Percentiles rank a stretch among this genome's conserved stretches.
Evolutionary conservation across 2,113 vertebrate species (phyloP).

Genomic region (Brachionichthys hirsutus): DNA sequence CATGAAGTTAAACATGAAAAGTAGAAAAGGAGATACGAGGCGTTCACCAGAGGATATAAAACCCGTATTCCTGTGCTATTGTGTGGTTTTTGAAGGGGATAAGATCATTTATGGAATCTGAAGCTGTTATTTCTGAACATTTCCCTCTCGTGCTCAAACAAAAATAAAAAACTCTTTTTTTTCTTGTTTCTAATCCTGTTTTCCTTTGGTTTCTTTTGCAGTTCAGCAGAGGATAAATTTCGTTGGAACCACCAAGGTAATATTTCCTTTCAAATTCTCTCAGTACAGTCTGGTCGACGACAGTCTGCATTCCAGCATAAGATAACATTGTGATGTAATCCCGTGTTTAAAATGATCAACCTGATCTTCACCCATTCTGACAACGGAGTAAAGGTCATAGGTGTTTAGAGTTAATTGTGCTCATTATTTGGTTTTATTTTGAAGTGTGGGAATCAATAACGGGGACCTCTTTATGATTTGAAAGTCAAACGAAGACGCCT

Average conservation of each 20-base stretch:
- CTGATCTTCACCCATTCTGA: neutral
- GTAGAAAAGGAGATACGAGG: neutral
- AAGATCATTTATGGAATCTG: too few relatives aligned
- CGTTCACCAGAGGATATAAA: neutral
- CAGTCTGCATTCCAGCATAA: too few relatives aligned
- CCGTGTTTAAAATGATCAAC: neutral
- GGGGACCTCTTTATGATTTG: constrained; percentile 33
- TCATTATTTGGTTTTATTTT: constrained; percentile 31
- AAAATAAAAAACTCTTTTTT: too few relatives aligned
- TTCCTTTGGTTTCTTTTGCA: constrained; percentile 70
- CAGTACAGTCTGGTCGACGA: neutral
- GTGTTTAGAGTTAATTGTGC: constrained; percentile 29
- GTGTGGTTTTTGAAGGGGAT: too few relatives aligned
- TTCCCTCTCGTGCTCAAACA: too few relatives aligned
- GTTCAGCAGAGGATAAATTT: constrained; percentile 97
- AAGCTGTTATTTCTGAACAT: too few relatives aligned
- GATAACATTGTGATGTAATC: constrained; percentile 8
- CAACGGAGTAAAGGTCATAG: constrained; percentile 27
- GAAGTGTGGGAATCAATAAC: constrained; percentile 34
- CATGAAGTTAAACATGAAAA: too few relatives aligned
- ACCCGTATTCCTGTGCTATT: neutral
- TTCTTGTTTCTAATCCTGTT: constrained; percentile 29
- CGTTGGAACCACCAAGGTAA: constrained; percentile 99
- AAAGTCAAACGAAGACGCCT: constrained; percentile 46
- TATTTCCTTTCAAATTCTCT: constrained; percentile 11